A percentile compares a stretch with the other conserved stretches of the same genome.
Conservation (phyloP, 1,140 invertebrate genomes). For the Camponotus pennsylvanicus region DNA sequence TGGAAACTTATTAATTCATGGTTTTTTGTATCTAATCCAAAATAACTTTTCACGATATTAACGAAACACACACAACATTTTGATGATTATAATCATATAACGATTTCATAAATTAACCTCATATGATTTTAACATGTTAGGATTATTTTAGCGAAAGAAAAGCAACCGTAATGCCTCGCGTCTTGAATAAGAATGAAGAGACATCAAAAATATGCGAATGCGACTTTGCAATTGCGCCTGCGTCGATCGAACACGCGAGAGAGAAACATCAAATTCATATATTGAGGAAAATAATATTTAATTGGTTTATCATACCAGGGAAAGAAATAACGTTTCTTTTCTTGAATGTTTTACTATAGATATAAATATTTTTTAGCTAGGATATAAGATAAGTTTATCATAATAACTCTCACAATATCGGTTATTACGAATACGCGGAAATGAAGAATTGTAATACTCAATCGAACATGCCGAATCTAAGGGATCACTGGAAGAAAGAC, state of each 20-base stretch:
- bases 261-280: background rate
- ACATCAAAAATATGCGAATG: background rate
- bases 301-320: background rate
- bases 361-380: too few species aligned
- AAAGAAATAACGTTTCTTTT: conserved; percentile 1
- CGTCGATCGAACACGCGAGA: conserved; percentile 24
- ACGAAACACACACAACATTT: background rate
- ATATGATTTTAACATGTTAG: background rate
- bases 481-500: background rate
- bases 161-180: background rate
- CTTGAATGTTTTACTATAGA: background rate
- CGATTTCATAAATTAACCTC: background rate
- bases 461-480: background rate
- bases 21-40: too few species aligned
- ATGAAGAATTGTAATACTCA: background rate
- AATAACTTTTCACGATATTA: background rate
- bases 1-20: background rate
- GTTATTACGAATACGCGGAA: background rate
- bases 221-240: conserved; percentile 32
- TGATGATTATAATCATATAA: background rate
- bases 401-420: background rate
- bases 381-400: background rate
- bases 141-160: background rate
- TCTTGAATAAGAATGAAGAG: conserved; percentile 4
- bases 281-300: background rate